Conservation (phyloP, 1,140 invertebrate genomes). For the Aphelinus atriplicis region DNA sequence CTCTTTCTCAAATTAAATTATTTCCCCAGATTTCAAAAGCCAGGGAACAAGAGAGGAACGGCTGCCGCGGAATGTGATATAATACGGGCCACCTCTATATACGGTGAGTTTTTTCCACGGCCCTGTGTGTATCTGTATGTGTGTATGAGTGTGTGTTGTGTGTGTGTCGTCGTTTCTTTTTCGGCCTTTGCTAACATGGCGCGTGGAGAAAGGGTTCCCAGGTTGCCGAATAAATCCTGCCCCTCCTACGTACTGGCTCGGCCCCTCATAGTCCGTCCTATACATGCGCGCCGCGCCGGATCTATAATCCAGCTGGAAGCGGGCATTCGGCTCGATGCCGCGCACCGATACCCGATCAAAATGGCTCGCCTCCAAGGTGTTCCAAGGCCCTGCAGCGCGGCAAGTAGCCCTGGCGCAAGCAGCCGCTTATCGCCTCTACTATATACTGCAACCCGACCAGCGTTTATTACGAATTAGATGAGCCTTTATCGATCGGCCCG, state of each 20-base stretch:
- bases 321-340: slow-evolving; percentile 4
- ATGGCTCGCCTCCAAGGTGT: slow-evolving; percentile 24
- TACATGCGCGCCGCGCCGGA: no score
- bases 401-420: no score
- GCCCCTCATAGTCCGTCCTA: not conserved
- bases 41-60: not conserved
- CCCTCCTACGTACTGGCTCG: slow-evolving; percentile 1
- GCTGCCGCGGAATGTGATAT: slow-evolving; percentile 30
- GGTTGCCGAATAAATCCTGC: slow-evolving; percentile 38
- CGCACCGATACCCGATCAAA: slow-evolving; percentile 27
- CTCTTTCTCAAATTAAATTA: slow-evolving; percentile 31
- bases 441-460: not conserved
- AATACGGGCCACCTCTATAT: not conserved
- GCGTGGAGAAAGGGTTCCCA: slow-evolving; percentile 23
- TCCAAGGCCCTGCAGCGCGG: not conserved
- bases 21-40: slow-evolving; percentile 26
- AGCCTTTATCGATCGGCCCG: slow-evolving; percentile 15
- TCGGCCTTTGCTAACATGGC: slow-evolving; percentile 32
- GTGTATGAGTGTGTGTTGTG: not conserved
- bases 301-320: no score
- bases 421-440: slow-evolving; percentile 12
- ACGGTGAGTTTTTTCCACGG: slow-evolving; percentile 21
- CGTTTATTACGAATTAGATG: slow-evolving; percentile 23
- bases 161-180: not conserved
- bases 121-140: not conserved